Base-by-base conservation (phyloP, 2,797 vertebrate species). In the Dryobates pubescens region DNA sequence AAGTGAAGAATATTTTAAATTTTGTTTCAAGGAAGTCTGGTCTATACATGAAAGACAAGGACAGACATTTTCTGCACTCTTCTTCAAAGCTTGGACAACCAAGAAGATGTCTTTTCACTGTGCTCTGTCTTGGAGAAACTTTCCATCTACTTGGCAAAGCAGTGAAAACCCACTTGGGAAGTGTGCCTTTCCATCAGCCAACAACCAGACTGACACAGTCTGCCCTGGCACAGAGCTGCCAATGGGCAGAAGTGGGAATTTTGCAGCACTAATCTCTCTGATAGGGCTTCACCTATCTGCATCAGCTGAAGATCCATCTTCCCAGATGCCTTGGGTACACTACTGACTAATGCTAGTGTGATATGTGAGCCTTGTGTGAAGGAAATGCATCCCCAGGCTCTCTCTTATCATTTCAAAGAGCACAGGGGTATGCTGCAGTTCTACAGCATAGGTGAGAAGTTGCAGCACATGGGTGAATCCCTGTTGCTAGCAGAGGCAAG, bases 391-490 rank as follows among this genome's bases (percentile, higher is more conserved):
- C 57, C 75, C 17, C 22, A 64, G 18, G 38, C 47, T 45, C 2
- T 17, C 24, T 82, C 41, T 82, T 12, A 72, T 10, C n/a, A 41
- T 75, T 92, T 94, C 69, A 89, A 45, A 79, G 54, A 75, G 38
- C 26, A 38, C 13, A 68, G 27, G 13, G 3, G 2, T 57, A 27
- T 49, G 20, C 54, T 61, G 17, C 22, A 63, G 3, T 69, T 82
- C 61, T n/a, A 14, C 54, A 29, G 8, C 0, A 0, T 47, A 18
- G 34, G 30, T 58, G 49, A 82, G 67, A 90, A 84, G 77, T 16
- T 0, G 0, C 3, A 63, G 58, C 29, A n/a, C 0, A 1, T 29
- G 41, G 7, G 30, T 34, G 32, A 51, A 36, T 68, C 17, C 11
- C 47, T 30, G 16, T 22, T 70, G 22, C 63, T 58, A 30, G 43